Evolutionary conservation across 1,140 invertebrate species (phyloP).

Genomic region (Gonioctena quinquepunctata): DNA sequence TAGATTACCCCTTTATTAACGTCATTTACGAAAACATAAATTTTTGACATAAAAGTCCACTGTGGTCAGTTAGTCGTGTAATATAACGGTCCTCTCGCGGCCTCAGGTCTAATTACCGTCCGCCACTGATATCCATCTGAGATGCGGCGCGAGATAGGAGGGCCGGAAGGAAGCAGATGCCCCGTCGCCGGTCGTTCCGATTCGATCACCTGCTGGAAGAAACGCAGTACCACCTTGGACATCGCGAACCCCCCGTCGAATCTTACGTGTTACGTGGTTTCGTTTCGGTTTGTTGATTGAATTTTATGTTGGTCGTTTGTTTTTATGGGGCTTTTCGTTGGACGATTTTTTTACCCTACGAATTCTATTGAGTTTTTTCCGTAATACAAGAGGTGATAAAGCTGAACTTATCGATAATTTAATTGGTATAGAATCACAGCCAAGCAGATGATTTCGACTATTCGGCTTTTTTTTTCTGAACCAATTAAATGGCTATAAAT

Average conservation of each 20-base stretch:
- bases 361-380: too few species aligned
- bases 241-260: neutral
- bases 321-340: neutral
- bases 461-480: too few species aligned
- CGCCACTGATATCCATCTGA: slow-evolving; percentile 30
- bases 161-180: slow-evolving; percentile 44
- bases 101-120: slow-evolving; percentile 35
- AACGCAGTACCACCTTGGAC: neutral
- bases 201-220: slow-evolving; percentile 1
- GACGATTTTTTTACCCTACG: too few species aligned
- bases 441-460: too few species aligned
- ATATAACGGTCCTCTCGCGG: slow-evolving; percentile 30
- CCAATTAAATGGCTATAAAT: too few species aligned
- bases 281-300: neutral
- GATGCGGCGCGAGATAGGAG: slow-evolving; percentile 28
- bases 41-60: too few species aligned
- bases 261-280: neutral
- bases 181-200: slow-evolving; percentile 4
- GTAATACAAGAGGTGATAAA: too few species aligned
- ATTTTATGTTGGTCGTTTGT: too few species aligned
- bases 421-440: too few species aligned
- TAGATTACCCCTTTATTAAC: too few species aligned
- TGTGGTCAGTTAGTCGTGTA: neutral
- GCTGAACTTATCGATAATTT: too few species aligned
- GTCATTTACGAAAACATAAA: too few species aligned